phyloP scores from a whole-genome alignment of 2,888 invertebrate genomes.

The Pandemis cinnamomeana region DNA sequence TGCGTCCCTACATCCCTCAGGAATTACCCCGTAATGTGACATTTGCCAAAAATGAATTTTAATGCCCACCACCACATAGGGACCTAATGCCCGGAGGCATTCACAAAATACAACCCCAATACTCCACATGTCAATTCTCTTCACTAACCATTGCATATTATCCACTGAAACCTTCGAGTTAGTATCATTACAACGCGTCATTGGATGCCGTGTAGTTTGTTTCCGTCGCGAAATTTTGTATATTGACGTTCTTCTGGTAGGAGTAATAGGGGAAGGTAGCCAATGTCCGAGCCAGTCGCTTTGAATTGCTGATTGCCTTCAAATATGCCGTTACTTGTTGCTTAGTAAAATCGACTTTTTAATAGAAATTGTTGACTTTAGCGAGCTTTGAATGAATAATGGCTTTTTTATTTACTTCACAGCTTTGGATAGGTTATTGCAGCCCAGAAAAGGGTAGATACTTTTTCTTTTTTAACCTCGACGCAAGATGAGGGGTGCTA shows the following conservation, averaged over 20 bases:
- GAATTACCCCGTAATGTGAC: conserved; percentile 57
- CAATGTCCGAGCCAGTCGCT: conserved; percentile 55
- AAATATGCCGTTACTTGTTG: conserved; percentile 63
- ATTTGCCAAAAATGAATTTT: conserved; percentile 65
- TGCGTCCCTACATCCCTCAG: conserved; percentile 47
- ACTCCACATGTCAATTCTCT: neutral
- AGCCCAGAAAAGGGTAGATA: neutral
- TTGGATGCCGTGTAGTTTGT: neutral
- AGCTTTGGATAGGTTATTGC: conserved; percentile 40
- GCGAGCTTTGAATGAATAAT: conserved; percentile 58
- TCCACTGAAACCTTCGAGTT: no score
- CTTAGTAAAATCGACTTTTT: conserved; percentile 57
- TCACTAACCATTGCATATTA: conserved; percentile 1
- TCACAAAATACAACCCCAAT: conserved; percentile 15
- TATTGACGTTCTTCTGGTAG: neutral
- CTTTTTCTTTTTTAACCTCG: neutral
- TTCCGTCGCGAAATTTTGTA: neutral
- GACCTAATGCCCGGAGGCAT: conserved; percentile 39
- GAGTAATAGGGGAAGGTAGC: conserved; percentile 46
- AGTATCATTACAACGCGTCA: neutral
- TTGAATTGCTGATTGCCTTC: conserved; percentile 65
- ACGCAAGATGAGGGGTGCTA: neutral
- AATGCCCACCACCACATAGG: conserved; percentile 50
- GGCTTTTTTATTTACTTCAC: conserved; percentile 46
- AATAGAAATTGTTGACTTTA: conserved; percentile 62